phyloP scores from a whole-genome alignment of 2,113 vertebrate genomes.

The Eclectus roratus region DNA sequence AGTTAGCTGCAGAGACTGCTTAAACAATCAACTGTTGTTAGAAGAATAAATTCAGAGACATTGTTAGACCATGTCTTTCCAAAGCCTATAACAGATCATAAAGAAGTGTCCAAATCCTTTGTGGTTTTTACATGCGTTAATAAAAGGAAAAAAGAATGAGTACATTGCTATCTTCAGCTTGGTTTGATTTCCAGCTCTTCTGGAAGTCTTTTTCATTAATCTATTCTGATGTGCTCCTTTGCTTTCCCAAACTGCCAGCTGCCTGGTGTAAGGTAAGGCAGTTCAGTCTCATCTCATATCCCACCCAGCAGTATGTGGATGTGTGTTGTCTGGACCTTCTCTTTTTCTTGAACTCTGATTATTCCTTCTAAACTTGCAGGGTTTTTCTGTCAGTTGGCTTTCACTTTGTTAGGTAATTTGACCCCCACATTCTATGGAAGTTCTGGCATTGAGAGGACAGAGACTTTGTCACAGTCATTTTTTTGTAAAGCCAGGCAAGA shows the following conservation, averaged over 20 bases:
- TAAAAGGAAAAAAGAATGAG: neutral
- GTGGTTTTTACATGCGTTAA: neutral
- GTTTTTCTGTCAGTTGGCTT: neutral
- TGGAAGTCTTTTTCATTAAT: neutral
- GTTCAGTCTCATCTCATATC: neutral
- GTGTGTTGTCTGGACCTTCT: neutral
- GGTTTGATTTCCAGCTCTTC: neutral
- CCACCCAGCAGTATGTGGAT: neutral
- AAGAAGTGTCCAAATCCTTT: neutral
- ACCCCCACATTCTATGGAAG: neutral
- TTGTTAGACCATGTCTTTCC: neutral
- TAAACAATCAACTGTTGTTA: neutral
- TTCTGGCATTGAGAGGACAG: neutral
- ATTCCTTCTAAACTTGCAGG: neutral
- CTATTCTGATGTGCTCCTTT: neutral
- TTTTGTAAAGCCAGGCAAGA: neutral
- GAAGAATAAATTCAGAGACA: neutral
- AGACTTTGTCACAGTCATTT: neutral
- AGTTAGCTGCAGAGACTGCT: neutral
- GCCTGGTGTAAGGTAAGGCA: neutral
- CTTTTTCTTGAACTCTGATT: neutral
- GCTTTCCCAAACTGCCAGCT: neutral
- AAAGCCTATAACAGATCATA: neutral
- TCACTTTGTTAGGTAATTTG: neutral
- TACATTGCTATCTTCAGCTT: neutral